Conservation (phyloP, 2,113 vertebrate genomes). For the Rhinolophus sinicus region DNA sequence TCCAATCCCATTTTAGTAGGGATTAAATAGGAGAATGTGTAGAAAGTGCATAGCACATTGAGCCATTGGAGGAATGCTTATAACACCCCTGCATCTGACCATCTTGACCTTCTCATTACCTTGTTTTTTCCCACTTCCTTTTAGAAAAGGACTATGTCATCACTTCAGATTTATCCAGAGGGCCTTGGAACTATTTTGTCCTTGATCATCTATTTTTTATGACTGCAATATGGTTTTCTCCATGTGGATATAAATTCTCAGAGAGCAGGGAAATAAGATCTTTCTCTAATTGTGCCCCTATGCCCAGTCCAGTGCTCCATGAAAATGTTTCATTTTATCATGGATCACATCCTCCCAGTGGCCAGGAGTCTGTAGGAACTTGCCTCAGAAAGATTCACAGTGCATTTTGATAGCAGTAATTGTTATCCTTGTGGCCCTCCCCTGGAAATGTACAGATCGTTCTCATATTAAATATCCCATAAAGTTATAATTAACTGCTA, state of each 20-base stretch:
- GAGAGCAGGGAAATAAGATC: not conserved
- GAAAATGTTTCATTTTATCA: not conserved
- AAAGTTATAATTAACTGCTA: not conserved
- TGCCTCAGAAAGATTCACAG: not conserved
- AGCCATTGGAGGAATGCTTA: not conserved
- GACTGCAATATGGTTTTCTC: not conserved
- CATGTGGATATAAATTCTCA: not conserved
- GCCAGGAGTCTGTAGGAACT: not conserved
- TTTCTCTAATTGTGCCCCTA: not conserved
- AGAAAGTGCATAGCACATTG: not conserved
- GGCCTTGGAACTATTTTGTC: not conserved
- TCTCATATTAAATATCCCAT: not conserved
- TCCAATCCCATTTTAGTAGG: not conserved
- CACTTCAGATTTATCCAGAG: not conserved
- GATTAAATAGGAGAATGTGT: not conserved
- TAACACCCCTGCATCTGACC: not conserved
- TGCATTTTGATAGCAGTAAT: not conserved
- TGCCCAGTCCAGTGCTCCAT: not conserved
- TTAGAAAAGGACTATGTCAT: not conserved
- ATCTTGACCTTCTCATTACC: not conserved
- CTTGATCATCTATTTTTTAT: conserved; percentile 35
- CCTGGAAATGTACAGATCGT: not conserved
- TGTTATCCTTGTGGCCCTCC: not conserved
- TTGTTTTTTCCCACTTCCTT: not conserved
- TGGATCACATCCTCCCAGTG: not conserved